These are phyloP conservation scores for Phrixothrix hirtus DNA, from an alignment of 2,888 invertebrate species.

Conservation along the genomic window DNA sequence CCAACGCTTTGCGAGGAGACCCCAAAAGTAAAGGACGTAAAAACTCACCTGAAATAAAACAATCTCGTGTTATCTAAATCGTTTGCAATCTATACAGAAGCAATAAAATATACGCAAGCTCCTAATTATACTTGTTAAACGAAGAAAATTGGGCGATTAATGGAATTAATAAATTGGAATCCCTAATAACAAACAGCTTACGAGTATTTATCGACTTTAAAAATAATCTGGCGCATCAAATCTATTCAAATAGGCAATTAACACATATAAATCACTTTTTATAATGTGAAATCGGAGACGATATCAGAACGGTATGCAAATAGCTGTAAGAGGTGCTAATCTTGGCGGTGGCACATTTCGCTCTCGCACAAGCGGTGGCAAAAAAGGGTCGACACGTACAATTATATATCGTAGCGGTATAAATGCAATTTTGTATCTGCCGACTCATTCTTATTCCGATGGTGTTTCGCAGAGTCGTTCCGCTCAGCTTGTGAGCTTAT, in stretches of 20 bases:
- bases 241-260: constrained; percentile 35
- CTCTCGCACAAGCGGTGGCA: constrained; percentile 12
- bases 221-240: constrained; percentile 34
- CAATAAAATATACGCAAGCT: constrained; percentile 23
- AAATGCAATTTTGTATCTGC: constrained; percentile 46
- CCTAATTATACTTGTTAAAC: constrained; percentile 24
- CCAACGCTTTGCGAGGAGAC: constrained; percentile 18
- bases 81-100: constrained; percentile 24
- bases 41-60: constrained; percentile 51
- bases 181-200: constrained; percentile 20
- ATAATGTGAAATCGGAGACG: constrained; percentile 31
- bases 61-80: constrained; percentile 32
- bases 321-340: constrained; percentile 29
- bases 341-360: constrained; percentile 22
- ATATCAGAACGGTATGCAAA: constrained; percentile 39
- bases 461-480: constrained; percentile 44
- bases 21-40: constrained; percentile 11
- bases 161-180: constrained; percentile 32
- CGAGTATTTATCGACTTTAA: constrained; percentile 16
- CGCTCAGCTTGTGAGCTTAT: constrained; percentile 47
- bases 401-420: constrained; percentile 38
- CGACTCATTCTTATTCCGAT: constrained; percentile 48
- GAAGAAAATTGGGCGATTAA: constrained; percentile 19
- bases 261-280: constrained; percentile 41
- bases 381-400: constrained; percentile 32